Percentiles rank a stretch among this genome's conserved stretches.
Conservation (phyloP, 2,797 vertebrate genomes). For the Prunella strophiata region DNA sequence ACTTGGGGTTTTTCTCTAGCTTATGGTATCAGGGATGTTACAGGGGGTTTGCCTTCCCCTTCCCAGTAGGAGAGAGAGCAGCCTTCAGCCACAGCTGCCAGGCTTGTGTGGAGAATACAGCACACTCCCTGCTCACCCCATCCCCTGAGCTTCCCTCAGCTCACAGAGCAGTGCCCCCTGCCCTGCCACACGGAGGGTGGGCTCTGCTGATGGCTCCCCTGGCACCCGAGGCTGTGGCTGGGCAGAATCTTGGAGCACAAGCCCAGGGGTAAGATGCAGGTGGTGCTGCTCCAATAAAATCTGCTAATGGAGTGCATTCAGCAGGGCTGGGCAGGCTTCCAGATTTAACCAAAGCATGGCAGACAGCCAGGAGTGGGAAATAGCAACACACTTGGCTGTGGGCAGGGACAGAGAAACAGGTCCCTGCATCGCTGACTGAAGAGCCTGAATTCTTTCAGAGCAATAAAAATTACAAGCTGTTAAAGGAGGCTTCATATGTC, state of each 20-base stretch:
- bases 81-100: not conserved
- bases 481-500: not conserved
- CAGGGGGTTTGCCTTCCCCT: not conserved
- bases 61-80: not conserved
- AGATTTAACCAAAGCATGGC: not conserved
- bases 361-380: not conserved
- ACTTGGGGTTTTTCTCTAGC: not conserved
- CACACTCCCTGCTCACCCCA: not conserved
- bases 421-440: not conserved
- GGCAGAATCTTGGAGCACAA: not conserved
- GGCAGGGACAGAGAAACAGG: not conserved
- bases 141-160: not conserved
- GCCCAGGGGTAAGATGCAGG: not conserved
- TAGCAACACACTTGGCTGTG: not conserved
- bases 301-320: not conserved
- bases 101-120: not conserved
- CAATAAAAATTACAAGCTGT: not conserved
- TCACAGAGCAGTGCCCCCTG: not conserved
- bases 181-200: not conserved
- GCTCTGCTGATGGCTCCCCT: accelerated
- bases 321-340: not conserved
- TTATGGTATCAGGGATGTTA: not conserved
- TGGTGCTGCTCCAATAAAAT: not conserved
- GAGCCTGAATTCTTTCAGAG: not conserved
- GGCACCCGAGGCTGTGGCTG: not conserved